These are phyloP conservation scores for Potamarius usumacintae DNA, from an alignment of 2,113 vertebrate genomes.

Conservation along the genomic window DNA sequence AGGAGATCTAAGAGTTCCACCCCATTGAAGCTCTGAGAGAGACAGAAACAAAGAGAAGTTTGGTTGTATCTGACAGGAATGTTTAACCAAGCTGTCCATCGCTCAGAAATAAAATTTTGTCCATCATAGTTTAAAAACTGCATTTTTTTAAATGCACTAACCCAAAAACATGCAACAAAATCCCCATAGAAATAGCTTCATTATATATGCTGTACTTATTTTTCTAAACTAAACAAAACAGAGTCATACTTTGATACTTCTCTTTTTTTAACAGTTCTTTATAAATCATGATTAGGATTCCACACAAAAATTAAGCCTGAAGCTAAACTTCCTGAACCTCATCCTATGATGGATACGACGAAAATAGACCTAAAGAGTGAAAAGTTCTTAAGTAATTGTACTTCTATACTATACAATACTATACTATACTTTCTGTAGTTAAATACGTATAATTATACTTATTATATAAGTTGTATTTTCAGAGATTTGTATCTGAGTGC, in stretches of 20 bases:
- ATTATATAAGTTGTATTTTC: background rate
- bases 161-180: background rate
- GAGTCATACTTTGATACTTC: background rate
- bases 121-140: background rate
- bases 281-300: background rate
- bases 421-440: background rate
- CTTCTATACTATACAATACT: too few relatives aligned
- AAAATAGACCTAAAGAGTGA: background rate
- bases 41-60: background rate
- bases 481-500: background rate
- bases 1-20: conserved; percentile 81
- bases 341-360: background rate
- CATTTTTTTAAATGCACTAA: background rate
- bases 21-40: conserved; percentile 47
- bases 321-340: background rate
- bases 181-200: background rate
- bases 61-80: background rate
- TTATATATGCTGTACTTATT: background rate
- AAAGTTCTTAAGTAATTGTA: background rate
- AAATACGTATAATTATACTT: background rate
- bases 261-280: background rate
- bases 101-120: background rate
- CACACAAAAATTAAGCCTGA: background rate
- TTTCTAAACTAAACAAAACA: background rate
- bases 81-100: background rate